These are phyloP conservation scores for western clawed frog (Xenopus tropicalis) DNA, from an alignment of 2,113 vertebrate species.

Conservation along the genomic window DNA sequence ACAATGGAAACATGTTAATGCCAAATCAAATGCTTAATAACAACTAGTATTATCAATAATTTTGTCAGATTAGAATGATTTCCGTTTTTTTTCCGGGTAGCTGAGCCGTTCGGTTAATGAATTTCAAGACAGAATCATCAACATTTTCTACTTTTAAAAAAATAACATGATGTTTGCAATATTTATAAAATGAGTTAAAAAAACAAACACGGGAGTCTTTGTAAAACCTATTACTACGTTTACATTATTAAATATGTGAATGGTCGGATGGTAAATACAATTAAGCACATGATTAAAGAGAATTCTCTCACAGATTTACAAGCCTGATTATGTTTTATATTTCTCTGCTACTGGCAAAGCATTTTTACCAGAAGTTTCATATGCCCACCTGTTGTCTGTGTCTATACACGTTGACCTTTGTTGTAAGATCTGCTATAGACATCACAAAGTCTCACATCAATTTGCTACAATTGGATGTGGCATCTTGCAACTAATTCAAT, in stretches of 20 bases:
- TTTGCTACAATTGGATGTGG: conserved; percentile 99
- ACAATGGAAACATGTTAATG: conserved; percentile 64
- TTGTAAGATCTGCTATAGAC: conserved; percentile 96
- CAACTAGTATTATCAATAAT: conserved; percentile 56
- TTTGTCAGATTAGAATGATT: conserved; percentile 62
- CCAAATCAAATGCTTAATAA: conserved; percentile 61
- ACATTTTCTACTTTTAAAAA: conserved; percentile 27
- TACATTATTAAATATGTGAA: conserved; percentile 49
- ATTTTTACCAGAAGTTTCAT: conserved; percentile 61
- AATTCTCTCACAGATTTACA: conserved; percentile 63
- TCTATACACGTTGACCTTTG: conserved; percentile 95
- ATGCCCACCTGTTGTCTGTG: conserved; percentile 88
- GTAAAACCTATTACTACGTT: conserved; percentile 31
- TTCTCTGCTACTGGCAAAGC: conserved; percentile 60
- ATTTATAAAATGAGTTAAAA: conserved; percentile 22
- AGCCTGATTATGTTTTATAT: conserved; percentile 59
- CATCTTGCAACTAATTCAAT: conserved; percentile 98
- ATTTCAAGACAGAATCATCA: conserved; percentile 39
- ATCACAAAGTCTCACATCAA: conserved; percentile 99
- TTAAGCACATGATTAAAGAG: conserved; percentile 60
- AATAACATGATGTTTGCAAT: conserved; percentile 29
- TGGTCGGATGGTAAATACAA: conserved; percentile 51
- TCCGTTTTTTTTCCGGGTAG: conserved; percentile 32
- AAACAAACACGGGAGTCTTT: not conserved
- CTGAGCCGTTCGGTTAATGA: conserved; percentile 21